phyloP scores from a whole-genome alignment of 2,888 invertebrate species.

The Dryococelus australis region DNA sequence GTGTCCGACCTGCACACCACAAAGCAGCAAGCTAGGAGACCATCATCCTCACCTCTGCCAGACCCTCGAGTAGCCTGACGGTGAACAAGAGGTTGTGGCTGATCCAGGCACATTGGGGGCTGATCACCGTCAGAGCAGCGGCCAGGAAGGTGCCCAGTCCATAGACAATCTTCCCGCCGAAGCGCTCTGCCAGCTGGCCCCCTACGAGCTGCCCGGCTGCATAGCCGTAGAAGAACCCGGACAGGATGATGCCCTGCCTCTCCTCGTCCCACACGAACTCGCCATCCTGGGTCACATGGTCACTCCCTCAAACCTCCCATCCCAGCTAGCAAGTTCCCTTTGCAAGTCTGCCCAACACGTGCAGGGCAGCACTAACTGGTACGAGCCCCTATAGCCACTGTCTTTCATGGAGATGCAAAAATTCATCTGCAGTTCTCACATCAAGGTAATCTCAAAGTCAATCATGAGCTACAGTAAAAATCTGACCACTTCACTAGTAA shows the following conservation, averaged over 20 bases:
- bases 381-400: too few relatives aligned
- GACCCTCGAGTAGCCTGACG: slow-evolving; percentile 81
- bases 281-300: slow-evolving; percentile 56
- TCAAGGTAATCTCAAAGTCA: too few relatives aligned
- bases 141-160: slow-evolving; percentile 83
- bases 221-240: slow-evolving; percentile 85
- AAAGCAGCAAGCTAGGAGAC: background rate
- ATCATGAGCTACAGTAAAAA: too few relatives aligned
- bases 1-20: background rate
- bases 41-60: slow-evolving; percentile 59
- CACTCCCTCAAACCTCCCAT: background rate
- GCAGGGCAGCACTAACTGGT: too few relatives aligned
- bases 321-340: too few relatives aligned
- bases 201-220: slow-evolving; percentile 83
- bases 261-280: slow-evolving; percentile 81
- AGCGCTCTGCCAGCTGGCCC: slow-evolving; percentile 81
- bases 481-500: too few relatives aligned
- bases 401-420: too few relatives aligned
- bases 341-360: too few relatives aligned
- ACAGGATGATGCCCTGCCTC: slow-evolving; percentile 80
- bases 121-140: slow-evolving; percentile 81
- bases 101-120: slow-evolving; percentile 79
- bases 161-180: slow-evolving; percentile 88
- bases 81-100: slow-evolving; percentile 71
- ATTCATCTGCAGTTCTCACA: too few relatives aligned